phyloP scores from a whole-genome alignment of 2,797 vertebrate species.

The Rallus crepitans region DNA sequence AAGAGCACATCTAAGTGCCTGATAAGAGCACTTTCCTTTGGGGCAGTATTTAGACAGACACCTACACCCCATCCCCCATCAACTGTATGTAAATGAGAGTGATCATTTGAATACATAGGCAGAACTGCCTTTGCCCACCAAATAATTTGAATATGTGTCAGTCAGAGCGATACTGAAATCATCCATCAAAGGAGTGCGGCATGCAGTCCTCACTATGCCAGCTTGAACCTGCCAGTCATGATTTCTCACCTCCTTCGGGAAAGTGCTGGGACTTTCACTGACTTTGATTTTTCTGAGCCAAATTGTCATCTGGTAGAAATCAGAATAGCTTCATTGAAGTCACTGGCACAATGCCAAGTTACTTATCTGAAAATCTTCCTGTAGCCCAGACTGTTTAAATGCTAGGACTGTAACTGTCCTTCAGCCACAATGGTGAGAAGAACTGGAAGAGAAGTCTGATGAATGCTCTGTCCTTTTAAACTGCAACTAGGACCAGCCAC shows the following conservation, averaged over 20 bases:
- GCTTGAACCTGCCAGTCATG: constrained; percentile 41
- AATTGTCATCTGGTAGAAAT: constrained; percentile 43
- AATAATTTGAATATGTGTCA: background rate
- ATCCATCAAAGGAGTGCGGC: background rate
- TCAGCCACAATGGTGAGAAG: background rate
- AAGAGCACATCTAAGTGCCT: background rate
- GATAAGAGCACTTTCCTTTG: background rate
- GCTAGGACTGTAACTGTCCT: background rate
- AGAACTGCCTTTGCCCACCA: background rate
- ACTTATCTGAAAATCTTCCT: background rate
- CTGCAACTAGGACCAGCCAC: background rate
- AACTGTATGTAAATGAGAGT: background rate
- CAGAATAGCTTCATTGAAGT: constrained; percentile 28
- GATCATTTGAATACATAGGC: background rate
- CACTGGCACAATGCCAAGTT: background rate
- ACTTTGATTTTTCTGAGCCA: constrained; percentile 15
- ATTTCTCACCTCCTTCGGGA: constrained; percentile 13
- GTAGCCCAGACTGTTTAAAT: background rate
- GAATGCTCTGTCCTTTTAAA: background rate
- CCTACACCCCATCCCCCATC: too few relatives aligned
- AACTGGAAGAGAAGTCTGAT: background rate
- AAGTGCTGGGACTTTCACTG: background rate
- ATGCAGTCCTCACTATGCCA: background rate
- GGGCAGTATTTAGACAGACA: background rate
- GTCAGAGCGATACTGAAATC: background rate